These are phyloP conservation scores for Amblyopsis rosae DNA, from an alignment of 2,113 vertebrate species.

Conservation along the genomic window DNA sequence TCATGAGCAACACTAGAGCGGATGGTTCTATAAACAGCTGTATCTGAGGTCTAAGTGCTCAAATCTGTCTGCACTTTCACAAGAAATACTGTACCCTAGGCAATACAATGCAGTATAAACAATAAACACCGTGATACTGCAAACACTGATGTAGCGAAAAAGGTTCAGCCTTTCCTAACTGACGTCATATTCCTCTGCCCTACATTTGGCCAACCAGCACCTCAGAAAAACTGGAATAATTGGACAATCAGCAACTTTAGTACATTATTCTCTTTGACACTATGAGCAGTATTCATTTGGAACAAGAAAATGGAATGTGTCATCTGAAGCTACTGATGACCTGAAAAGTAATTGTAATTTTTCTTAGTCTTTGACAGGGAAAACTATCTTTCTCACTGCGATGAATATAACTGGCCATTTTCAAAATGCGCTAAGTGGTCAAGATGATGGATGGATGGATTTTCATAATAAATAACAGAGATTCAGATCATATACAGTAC, in stretches of 20 bases:
- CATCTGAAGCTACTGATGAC: constrained; percentile 29
- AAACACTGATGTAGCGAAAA: constrained; percentile 17
- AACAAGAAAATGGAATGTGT: constrained; percentile 27
- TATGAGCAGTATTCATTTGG: constrained; percentile 25
- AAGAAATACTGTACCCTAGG: constrained; percentile 8
- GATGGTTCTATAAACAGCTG: constrained; percentile 19
- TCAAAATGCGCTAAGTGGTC: neutral
- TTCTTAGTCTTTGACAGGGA: too few species aligned
- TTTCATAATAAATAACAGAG: neutral
- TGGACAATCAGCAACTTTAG: constrained; percentile 40
- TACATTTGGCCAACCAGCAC: constrained; percentile 28
- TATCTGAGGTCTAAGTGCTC: neutral
- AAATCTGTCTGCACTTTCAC: constrained; percentile 25
- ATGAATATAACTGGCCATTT: neutral
- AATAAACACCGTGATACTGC: constrained; percentile 11
- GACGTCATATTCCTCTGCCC: constrained; percentile 28
- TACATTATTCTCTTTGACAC: constrained; percentile 22
- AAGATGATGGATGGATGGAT: too few species aligned
- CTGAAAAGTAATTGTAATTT: constrained; percentile 4
- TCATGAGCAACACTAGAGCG: constrained; percentile 42
- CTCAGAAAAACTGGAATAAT: constrained; percentile 32
- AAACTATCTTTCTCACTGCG: neutral
- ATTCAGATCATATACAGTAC: neutral
- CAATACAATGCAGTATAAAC: too few species aligned
- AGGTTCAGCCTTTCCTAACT: constrained; percentile 1